A percentile compares a stretch with the other conserved stretches of the same genome.
phyloP scores from a whole-genome alignment of 2,888 invertebrate species.

The Bellardia pandia region DNA sequence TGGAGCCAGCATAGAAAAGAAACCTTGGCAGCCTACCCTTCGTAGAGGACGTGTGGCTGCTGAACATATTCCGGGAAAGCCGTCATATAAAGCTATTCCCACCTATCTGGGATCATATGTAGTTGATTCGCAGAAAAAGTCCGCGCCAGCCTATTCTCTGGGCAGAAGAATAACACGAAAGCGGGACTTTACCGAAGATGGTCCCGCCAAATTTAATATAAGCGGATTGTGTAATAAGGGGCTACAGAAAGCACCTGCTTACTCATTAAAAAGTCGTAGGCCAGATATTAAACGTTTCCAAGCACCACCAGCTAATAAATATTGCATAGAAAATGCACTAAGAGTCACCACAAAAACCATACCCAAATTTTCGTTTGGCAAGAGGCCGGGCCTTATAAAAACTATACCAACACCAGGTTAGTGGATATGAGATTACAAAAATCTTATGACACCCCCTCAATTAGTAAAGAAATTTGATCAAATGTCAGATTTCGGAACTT shows the following conservation, averaged over 20 bases:
- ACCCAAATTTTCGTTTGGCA: constrained; percentile 63
- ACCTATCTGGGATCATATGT: constrained; percentile 58
- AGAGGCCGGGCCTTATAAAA: constrained; percentile 18
- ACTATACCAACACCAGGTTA: constrained; percentile 59
- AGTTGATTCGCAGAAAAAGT: constrained; percentile 63
- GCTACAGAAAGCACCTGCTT: constrained; percentile 48
- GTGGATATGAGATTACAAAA: not conserved
- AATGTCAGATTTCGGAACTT: not conserved
- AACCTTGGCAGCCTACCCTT: constrained; percentile 50
- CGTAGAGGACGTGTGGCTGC: constrained; percentile 37
- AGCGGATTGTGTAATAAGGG: constrained; percentile 56
- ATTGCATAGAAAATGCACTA: not conserved
- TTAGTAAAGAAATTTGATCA: not conserved
- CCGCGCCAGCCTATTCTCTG: constrained; percentile 64
- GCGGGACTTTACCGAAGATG: not conserved
- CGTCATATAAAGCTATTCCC: constrained; percentile 57
- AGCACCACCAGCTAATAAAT: constrained; percentile 48
- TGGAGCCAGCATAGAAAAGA: constrained; percentile 66
- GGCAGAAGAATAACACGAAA: constrained; percentile 1
- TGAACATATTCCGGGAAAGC: constrained; percentile 55
- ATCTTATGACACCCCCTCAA: not conserved
- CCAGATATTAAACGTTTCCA: constrained; percentile 20
- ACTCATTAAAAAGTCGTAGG: constrained; percentile 48
- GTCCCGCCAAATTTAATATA: constrained; percentile 51
- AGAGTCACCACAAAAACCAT: constrained; percentile 29